Evolutionary conservation across 2,113 vertebrate genomes (phyloP), one percentile per base, ranked within the genome.

Genomic region (Peromyscus maniculatus): DNA sequence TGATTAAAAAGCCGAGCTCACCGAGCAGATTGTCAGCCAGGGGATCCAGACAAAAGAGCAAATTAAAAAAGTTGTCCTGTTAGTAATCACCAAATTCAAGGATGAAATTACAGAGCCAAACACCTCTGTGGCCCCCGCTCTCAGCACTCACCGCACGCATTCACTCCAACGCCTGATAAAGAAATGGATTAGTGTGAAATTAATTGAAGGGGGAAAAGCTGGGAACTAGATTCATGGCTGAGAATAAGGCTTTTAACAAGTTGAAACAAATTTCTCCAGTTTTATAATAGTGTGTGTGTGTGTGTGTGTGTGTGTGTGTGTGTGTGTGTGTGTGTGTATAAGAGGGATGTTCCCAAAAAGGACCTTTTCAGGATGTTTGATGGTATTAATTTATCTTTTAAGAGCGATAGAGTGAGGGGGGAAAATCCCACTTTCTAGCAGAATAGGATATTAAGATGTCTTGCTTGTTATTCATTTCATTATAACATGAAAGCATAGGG

Each of bases 61-160:
- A 99, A 99, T 99, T 99, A 99, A 99, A 99, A 99, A 99, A 99
- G 99, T 99, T 99, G 99, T 99, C 99, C 99, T 99, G 99, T 99
- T 99, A 99, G 99, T 99, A 99, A 99, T 99, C 99, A 99, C 99
- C 98, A 99, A 99, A 99, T 99, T 99, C 99, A 99, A 99, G 99
- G 99, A 99, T 99, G 99, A 99, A 99, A 99, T 99, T 99, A 99
- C 99, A 99, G 99, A 99, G 99, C 99, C 98, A 99, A 99, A 99
- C 99, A 99, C 99, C 98, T 99, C 98, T 96, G 88, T 98, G 98
- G 98, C 98, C 98, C 97, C 94, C 98, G 96, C 98, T 98, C 98
- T 98, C 98, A 98, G 98, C 99, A 98, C 98, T 99, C 98, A 98
- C 98, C 93, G 93, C 97, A 82, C 97, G 95, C 96, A 97, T 98